Base-by-base conservation (phyloP, 2,113 vertebrate genomes). In the Odocoileus virginianus region DNA sequence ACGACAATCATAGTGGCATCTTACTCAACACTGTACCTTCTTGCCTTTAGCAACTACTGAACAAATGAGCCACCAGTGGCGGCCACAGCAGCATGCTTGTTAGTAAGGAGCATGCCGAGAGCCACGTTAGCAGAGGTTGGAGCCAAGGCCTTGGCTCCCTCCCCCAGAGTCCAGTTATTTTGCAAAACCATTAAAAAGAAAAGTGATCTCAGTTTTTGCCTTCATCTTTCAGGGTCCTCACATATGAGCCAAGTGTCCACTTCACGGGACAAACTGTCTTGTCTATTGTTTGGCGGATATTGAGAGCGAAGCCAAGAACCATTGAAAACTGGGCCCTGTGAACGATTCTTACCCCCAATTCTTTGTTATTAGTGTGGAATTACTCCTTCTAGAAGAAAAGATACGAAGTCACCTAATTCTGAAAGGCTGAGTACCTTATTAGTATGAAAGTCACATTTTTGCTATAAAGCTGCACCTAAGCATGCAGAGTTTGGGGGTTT, bases 291-390 rank as follows among this genome's bases (percentile, higher is more conserved):
- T 85, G 43, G 55, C n/a, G 83, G 85, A 33, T 78, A 92, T 0
- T 52, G 28, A 87, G 30, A 74, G 79, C 1, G 8, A 92, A 88
- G 58, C 50, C 87, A 97, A 64, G 94, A 86, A 45, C 45, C 55
- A 19, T 5, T 47, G 92, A 89, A 84, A 94, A 92, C 87, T 15
- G 45, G 33, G 78, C 36, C 82, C 25, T 5, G 28, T 36, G 67
- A 74, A 43, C 7, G 1, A 36, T 21, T 74, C 30, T 17, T 40
- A 50, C 43, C 67, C 52, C 58, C 47, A 81, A 60, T 52, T 91
- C 94, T 98, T 97, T 96, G 96, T 92, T 88, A 97, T 78, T 67
- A 82, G 87, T 94, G 64, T 82, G 81, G 97, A 97, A 87, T 79
- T 43, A 76, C 40, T 88, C 90, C 58, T 87, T 82, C 40, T 60